A percentile compares a stretch with the other conserved stretches of the same genome.
These are phyloP conservation scores for Drosophila chauvacae DNA, from an alignment of 1,140 invertebrate genomes.

Conservation along the genomic window DNA sequence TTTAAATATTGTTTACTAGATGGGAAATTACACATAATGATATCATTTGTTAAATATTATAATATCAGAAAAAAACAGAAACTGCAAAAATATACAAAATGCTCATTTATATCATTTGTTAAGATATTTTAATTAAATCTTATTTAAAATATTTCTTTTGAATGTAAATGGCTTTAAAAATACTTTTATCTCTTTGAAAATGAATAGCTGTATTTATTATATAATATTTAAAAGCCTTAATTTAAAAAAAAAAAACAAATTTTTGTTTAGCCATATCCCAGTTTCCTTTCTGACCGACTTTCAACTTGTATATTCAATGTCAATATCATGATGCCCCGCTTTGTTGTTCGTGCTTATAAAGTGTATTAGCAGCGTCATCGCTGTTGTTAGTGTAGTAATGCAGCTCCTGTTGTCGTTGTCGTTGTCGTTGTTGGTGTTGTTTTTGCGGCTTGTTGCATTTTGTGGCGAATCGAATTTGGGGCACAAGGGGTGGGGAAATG, in stretches of 20 bases:
- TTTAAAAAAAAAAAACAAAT: too few species aligned
- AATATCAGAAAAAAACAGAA: neutral
- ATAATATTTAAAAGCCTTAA: too few species aligned
- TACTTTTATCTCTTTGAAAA: too few species aligned
- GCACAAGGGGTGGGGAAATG: neutral
- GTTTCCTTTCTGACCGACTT: neutral
- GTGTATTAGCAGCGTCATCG: conserved; percentile 38
- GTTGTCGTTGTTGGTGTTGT: neutral
- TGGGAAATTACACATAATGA: too few species aligned
- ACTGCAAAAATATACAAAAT: neutral
- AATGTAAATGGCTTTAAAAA: too few species aligned
- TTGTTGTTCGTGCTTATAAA: conserved; percentile 15
- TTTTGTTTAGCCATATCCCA: neutral
- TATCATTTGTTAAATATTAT: neutral
- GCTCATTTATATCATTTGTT: neutral
- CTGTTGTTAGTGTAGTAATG: conserved; percentile 18
- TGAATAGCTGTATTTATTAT: too few species aligned
- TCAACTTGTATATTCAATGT: conserved; percentile 22
- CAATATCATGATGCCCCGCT: conserved; percentile 34
- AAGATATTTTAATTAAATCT: too few species aligned
- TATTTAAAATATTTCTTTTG: too few species aligned
- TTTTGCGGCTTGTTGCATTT: conserved; percentile 39
- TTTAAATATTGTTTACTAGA: neutral
- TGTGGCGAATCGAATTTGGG: conserved; percentile 55
- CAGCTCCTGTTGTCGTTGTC: conserved; percentile 4